Evolutionary conservation across 2,113 vertebrate species (phyloP), one percentile per base, ranked within the genome.

Genomic region (Suricata suricatta): DNA sequence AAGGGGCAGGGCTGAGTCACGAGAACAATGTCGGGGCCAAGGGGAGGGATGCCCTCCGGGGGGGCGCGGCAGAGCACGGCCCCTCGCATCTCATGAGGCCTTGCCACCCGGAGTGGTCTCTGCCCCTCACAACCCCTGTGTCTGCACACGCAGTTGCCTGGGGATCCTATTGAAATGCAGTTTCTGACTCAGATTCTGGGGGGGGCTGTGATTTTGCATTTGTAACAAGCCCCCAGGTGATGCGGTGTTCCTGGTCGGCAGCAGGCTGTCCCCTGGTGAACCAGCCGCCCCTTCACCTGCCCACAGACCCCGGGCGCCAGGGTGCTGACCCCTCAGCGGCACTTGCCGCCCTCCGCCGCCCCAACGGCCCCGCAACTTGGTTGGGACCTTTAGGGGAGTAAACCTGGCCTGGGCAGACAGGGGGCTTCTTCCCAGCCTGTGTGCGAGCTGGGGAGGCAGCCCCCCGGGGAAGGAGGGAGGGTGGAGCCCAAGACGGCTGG

Each of bases 321-420:
- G 25, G 44, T 14, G 19, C 54, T 29, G 14, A n/a, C 64, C 92
- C 25, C 52, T 41, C 1, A 0, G n/a, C 0, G 3, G 14, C 5
- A 0, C 19, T 15, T 2, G 0, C 29, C 7, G 50, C 33, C 1
- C 29, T 19, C 79, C 17, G 10, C 13, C 1, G 17, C 27, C 27
- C 69, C 50, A 17, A 3, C 54, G 69, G 54, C 29, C 66, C 76
- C 44, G 13, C 14, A 2, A 7, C 29, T 41, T 5, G 14, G n/a
- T 10, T 77, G 68, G 5, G 88, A 38, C 12, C 3, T 0, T 44
- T 9, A 44, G 44, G 33, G 44, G 25, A 88, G 7, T n/a, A 35
- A 44, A 27, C 8, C 2, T 16, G 68, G 19, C 5, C 60, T 12
- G 3, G 11, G 27, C 29, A 15, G 86, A 41, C 33, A 27, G 31